A percentile compares a stretch with the other conserved stretches of the same genome.
Conservation (phyloP, 2,888 invertebrate species). For the Bellardia pandia region DNA sequence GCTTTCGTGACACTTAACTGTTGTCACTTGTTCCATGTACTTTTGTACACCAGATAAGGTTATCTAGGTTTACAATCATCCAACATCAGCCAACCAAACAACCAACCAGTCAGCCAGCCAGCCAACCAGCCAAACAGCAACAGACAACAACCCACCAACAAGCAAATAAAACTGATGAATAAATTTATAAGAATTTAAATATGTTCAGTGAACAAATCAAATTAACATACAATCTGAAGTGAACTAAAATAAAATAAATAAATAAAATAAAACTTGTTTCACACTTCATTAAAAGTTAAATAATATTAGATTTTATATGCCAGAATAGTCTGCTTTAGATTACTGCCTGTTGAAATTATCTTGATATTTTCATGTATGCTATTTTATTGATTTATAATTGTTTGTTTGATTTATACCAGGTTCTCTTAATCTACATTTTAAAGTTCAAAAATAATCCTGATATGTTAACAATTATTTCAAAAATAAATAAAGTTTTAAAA, state of each 20-base stretch:
- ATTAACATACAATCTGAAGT: conserved; percentile 57
- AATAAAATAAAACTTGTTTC: conserved; percentile 8
- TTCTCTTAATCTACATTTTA: no score
- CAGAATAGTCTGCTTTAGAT: no score
- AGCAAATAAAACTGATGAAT: conserved; percentile 7
- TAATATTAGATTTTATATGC: not conserved
- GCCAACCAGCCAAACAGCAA: conserved; percentile 20
- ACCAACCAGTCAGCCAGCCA: conserved; percentile 31
- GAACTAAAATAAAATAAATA: conserved; percentile 12
- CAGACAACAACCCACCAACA: not conserved
- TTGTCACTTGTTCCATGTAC: conserved; percentile 71
- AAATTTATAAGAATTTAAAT: conserved; percentile 46
- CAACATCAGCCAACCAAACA: conserved; percentile 44
- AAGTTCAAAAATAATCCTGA: no score
- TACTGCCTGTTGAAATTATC: no score
- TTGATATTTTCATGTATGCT: no score
- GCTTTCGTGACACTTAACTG: conserved; percentile 73
- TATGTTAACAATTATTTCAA: no score
- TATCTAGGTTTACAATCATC: conserved; percentile 68
- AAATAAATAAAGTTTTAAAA: no score
- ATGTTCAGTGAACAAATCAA: conserved; percentile 68
- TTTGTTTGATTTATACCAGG: no score
- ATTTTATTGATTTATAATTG: no score
- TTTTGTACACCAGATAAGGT: conserved; percentile 69
- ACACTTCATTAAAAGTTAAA: not conserved